Conservation (phyloP, 2,797 vertebrate species). For the Manis javanica region DNA sequence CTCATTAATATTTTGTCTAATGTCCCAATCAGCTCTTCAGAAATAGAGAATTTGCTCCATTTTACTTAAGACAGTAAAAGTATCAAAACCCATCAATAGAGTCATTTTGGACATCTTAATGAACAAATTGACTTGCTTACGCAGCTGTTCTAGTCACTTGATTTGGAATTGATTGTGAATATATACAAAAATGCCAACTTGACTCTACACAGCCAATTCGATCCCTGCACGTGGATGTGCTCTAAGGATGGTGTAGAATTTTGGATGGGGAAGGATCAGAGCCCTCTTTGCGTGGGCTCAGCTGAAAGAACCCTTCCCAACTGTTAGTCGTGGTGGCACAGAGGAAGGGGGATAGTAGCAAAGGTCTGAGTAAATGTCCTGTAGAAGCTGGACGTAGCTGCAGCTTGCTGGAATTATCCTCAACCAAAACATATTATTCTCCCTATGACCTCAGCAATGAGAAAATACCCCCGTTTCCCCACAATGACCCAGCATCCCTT, state of each 20-base stretch:
- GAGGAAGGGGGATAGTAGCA: background rate
- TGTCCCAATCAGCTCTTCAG: background rate
- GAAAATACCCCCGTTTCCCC: background rate
- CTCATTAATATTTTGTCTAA: background rate
- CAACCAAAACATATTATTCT: background rate
- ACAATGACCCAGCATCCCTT: background rate
- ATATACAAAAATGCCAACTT: background rate
- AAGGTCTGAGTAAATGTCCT: background rate
- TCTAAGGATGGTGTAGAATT: background rate
- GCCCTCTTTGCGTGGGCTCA: background rate
- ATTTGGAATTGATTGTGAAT: constrained; percentile 1
- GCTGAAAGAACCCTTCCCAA: background rate
- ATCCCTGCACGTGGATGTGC: background rate
- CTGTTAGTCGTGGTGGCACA: background rate
- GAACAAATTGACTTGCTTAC: background rate
- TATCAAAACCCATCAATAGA: background rate
- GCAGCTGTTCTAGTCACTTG: background rate
- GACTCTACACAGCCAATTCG: background rate
- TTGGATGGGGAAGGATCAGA: background rate
- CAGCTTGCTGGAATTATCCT: background rate
- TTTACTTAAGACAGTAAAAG: constrained; percentile 14
- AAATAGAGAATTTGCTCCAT: constrained; percentile 7
- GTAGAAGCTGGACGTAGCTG: background rate
- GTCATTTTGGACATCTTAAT: background rate
- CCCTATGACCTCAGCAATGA: background rate